These are phyloP conservation scores for Eurystomus gularis DNA, from an alignment of 2,113 vertebrate genomes.

Conservation along the genomic window DNA sequence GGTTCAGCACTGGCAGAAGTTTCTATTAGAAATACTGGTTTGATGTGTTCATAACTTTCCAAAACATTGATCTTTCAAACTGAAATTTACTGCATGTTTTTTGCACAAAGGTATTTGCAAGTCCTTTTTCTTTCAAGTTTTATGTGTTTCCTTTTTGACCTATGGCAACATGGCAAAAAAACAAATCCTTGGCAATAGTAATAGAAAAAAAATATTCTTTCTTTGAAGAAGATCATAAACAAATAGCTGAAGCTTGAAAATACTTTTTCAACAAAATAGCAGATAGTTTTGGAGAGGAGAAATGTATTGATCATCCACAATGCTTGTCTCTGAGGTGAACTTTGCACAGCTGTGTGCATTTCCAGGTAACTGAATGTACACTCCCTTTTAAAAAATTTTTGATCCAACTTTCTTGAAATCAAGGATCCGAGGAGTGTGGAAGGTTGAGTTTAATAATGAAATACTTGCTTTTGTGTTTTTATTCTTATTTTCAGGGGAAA, in stretches of 20 bases:
- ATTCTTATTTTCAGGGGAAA: background rate
- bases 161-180: background rate
- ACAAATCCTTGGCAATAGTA: background rate
- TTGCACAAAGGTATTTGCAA: background rate
- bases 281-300: background rate
- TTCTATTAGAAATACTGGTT: background rate
- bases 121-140: background rate
- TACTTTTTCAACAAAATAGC: background rate
- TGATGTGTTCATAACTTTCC: background rate
- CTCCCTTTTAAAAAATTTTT: background rate
- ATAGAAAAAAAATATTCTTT: background rate
- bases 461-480: background rate
- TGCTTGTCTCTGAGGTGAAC: background rate
- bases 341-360: background rate
- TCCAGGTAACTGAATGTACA: background rate
- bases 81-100: background rate
- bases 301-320: background rate
- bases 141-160: background rate
- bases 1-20: background rate
- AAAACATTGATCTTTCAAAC: background rate
- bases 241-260: background rate
- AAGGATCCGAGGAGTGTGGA: background rate
- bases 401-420: background rate
- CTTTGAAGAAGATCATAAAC: background rate
- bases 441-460: conserved; percentile 1